Conservation (phyloP, 2,888 invertebrate genomes). For the Mythimna ferrago region DNA sequence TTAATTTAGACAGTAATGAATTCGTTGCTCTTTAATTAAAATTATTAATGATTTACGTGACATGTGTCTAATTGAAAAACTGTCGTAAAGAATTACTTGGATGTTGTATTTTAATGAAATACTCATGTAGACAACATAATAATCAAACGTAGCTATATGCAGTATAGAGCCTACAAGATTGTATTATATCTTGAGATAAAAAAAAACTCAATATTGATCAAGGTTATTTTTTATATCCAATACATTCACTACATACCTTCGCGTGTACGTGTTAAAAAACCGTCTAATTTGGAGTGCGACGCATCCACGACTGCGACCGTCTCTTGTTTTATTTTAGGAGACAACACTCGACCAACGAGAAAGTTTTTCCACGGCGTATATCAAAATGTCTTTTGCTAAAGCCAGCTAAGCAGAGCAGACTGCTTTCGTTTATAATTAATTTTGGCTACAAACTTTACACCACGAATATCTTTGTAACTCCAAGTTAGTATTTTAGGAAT, state of each 20-base stretch:
- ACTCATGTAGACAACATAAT: not conserved
- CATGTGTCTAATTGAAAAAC: not conserved
- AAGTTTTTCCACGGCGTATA: constrained; percentile 71
- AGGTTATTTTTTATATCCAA: constrained; percentile 9
- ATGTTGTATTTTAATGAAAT: not conserved
- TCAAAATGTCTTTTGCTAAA: constrained; percentile 75
- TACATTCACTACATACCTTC: constrained; percentile 28
- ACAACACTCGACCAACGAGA: constrained; percentile 60
- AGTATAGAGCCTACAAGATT: too few relatives aligned
- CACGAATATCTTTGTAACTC: constrained; percentile 68
- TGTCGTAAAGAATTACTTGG: not conserved
- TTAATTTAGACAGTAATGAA: not conserved
- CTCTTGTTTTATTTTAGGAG: constrained; percentile 65
- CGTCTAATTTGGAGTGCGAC: constrained; percentile 47
- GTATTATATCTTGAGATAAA: not conserved
- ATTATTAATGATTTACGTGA: not conserved
- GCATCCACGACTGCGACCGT: constrained; percentile 49
- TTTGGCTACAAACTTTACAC: constrained; percentile 70
- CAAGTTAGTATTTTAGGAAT: constrained; percentile 68
- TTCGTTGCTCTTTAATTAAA: constrained; percentile 2
- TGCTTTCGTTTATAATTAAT: constrained; percentile 73
- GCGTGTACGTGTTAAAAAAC: constrained; percentile 38
- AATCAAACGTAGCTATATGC: not conserved
- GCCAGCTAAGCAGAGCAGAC: constrained; percentile 66
- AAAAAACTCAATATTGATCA: constrained; percentile 11